Conservation (phyloP, 2,888 invertebrate species). For the Argyra leucocephala region DNA sequence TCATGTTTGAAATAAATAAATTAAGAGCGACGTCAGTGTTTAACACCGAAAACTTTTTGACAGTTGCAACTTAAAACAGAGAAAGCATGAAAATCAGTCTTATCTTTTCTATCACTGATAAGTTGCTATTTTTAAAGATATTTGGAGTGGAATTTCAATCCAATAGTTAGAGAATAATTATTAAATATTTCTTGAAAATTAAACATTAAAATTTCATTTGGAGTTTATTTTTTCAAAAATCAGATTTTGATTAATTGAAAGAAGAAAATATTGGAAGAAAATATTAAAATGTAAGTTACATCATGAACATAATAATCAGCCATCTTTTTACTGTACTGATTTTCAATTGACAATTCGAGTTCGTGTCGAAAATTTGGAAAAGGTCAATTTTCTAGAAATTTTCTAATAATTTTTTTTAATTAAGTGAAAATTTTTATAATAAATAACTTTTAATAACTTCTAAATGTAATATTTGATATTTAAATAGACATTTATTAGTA, state of each 20-base stretch:
- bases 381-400: background rate
- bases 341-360: background rate
- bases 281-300: background rate
- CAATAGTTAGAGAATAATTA: background rate
- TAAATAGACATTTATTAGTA: too few species aligned
- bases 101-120: conserved; percentile 6
- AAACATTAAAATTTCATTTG: background rate
- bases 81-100: background rate
- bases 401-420: background rate
- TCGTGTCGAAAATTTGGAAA: background rate
- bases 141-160: background rate
- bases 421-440: too few species aligned
- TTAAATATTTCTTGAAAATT: background rate
- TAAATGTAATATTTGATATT: too few species aligned
- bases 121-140: conserved; percentile 4
- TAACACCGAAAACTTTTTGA: background rate
- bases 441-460: too few species aligned
- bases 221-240: too few species aligned
- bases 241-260: background rate
- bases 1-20: too few species aligned
- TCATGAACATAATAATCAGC: conserved; percentile 1
- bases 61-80: background rate
- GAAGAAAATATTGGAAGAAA: background rate
- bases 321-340: background rate
- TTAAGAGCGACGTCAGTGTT: background rate